Evolutionary conservation across 2,113 vertebrate genomes (phyloP).

Genomic region (Hyaena hyaena): DNA sequence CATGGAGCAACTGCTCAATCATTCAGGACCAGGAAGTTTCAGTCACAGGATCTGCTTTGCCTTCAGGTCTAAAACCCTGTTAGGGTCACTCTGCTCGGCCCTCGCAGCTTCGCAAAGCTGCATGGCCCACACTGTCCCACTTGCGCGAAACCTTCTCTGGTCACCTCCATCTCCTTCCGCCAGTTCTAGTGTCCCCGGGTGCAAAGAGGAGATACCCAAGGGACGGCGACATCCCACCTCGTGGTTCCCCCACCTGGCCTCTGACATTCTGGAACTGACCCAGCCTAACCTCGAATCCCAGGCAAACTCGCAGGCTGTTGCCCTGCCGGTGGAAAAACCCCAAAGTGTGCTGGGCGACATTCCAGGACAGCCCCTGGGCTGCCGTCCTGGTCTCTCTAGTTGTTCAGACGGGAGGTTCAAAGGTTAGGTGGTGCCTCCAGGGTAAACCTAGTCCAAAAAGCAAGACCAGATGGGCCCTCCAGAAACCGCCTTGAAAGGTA

Average conservation of each 20-base stretch:
- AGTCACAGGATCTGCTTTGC: background rate
- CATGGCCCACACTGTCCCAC: background rate
- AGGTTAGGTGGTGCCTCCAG: background rate
- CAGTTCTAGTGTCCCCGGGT: background rate
- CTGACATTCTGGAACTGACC: background rate
- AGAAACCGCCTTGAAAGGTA: background rate
- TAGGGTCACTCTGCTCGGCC: background rate
- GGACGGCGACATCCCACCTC: background rate
- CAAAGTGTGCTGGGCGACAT: background rate
- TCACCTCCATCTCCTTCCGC: background rate
- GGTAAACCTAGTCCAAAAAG: constrained; percentile 21
- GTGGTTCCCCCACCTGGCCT: background rate
- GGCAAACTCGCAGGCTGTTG: constrained; percentile 43
- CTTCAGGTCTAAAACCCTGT: constrained; percentile 6
- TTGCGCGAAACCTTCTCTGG: constrained; percentile 20
- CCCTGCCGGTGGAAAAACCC: constrained; percentile 36
- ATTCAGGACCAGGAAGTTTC: background rate
- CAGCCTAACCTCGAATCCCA: background rate
- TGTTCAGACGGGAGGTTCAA: background rate
- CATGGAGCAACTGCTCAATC: background rate
- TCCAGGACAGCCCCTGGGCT: constrained; percentile 40
- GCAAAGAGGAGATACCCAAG: background rate
- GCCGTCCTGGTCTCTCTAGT: background rate
- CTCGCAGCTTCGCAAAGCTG: background rate
- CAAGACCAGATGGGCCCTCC: background rate